Conservation (phyloP, 2,113 vertebrate genomes). For the Prunella himalayana region DNA sequence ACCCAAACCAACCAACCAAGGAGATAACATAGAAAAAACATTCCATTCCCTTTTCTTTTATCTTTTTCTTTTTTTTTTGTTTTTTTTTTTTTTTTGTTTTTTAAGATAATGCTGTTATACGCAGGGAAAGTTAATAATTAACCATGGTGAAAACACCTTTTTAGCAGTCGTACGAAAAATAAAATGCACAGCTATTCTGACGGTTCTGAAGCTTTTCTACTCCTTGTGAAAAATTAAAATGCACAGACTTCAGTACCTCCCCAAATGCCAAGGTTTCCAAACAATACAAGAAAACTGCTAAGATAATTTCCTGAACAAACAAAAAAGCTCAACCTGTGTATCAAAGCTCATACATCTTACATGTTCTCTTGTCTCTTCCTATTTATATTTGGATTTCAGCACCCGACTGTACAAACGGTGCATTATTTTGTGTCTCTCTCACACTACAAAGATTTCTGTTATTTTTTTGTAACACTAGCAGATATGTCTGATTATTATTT, state of each 20-base stretch:
- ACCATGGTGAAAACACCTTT: slow-evolving; percentile 7
- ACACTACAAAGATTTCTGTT: not conserved
- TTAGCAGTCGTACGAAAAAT: not conserved
- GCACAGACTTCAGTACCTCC: not conserved
- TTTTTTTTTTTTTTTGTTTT: not conserved
- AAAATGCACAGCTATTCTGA: not conserved
- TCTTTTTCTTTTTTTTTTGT: not conserved
- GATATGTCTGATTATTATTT: not conserved
- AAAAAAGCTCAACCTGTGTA: not conserved
- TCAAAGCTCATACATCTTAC: slow-evolving; percentile 1
- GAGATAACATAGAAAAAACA: slow-evolving; percentile 41
- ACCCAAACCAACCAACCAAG: slow-evolving; percentile 59
- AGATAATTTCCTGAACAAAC: slow-evolving; percentile 19
- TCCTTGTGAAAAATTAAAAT: slow-evolving; percentile 5
- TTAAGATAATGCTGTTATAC: slow-evolving; percentile 19
- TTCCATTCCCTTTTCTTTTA: not conserved
- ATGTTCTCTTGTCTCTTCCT: not conserved
- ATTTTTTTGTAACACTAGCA: not conserved
- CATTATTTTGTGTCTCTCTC: not conserved
- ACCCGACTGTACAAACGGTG: not conserved
- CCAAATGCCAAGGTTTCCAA: not conserved
- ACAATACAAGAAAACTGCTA: not conserved
- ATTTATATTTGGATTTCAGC: slow-evolving; percentile 6
- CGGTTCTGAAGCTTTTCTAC: not conserved
- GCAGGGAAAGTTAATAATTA: slow-evolving; percentile 53